Conservation (phyloP, 2,797 vertebrate genomes). For the Botia almorhae region DNA sequence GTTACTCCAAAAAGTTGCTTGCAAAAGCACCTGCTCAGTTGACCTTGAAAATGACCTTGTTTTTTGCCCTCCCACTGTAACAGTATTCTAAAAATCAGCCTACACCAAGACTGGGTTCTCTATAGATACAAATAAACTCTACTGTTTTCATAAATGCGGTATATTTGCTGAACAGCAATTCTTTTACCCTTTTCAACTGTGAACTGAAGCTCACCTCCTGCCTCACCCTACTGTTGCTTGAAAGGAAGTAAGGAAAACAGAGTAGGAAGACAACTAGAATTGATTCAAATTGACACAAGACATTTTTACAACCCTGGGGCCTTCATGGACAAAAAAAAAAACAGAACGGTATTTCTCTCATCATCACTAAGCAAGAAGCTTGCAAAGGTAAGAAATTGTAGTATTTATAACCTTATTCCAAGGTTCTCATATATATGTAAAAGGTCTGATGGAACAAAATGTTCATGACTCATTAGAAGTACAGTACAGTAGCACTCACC, state of each 20-base stretch:
- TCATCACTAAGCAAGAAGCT: not conserved
- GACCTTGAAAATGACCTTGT: conserved; percentile 70
- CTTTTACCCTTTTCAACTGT: conserved; percentile 76
- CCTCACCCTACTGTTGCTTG: conserved; percentile 64
- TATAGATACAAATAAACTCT: conserved; percentile 53
- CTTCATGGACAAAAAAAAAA: not conserved
- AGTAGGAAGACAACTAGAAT: conserved; percentile 44
- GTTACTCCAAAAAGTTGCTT: conserved; percentile 16
- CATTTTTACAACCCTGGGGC: conserved; percentile 6
- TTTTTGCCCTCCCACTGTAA: conserved; percentile 56
- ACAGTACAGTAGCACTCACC: conserved; percentile 1
- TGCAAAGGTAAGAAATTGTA: not conserved
- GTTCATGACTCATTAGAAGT: not conserved
- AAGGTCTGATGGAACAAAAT: not conserved
- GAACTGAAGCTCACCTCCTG: conserved; percentile 77
- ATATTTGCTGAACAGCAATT: conserved; percentile 68
- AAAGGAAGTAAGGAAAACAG: conserved; percentile 70
- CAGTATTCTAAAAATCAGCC: conserved; percentile 58
- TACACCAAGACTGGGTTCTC: conserved; percentile 63
- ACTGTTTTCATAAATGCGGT: conserved; percentile 66
- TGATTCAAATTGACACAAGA: not conserved
- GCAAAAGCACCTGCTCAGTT: conserved; percentile 57
- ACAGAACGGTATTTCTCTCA: not conserved
- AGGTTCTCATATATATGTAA: not conserved
- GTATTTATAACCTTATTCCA: not conserved